These are phyloP conservation scores for Argopecten irradians DNA, from an alignment of 1,140 invertebrate species.

Conservation along the genomic window DNA sequence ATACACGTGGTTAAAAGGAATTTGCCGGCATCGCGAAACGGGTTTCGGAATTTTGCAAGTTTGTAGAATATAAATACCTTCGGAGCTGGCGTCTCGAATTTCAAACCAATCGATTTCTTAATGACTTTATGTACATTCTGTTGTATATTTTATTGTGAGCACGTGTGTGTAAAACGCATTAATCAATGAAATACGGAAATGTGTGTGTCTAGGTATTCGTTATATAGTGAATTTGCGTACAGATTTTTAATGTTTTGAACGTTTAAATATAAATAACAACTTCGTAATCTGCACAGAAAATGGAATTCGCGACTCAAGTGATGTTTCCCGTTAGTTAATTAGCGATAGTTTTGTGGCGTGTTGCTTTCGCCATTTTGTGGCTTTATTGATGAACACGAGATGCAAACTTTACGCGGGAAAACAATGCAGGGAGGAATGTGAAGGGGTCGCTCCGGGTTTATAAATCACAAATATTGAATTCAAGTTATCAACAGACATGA, in stretches of 20 bases:
- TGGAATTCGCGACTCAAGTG: neutral
- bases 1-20: neutral
- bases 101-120: neutral
- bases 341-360: neutral
- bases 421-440: neutral
- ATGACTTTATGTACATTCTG: neutral
- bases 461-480: neutral
- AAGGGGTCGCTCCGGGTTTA: neutral
- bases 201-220: neutral
- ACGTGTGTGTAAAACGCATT: neutral
- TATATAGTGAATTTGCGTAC: neutral
- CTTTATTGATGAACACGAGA: neutral
- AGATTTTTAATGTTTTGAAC: neutral
- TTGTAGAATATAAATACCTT: conserved; percentile 15
- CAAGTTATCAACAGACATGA: neutral
- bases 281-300: neutral
- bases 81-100: neutral
- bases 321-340: neutral
- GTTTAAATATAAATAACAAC: no score
- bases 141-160: neutral
- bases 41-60: neutral
- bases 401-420: conserved; percentile 15
- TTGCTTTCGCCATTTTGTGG: neutral
- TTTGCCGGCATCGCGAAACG: neutral
- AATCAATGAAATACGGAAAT: neutral